Evolutionary conservation across 53 echinoderm and acorn worm species (phyloP), one percentile per base, ranked within the genome.

Genomic region (Temnopleurus reevesii): DNA sequence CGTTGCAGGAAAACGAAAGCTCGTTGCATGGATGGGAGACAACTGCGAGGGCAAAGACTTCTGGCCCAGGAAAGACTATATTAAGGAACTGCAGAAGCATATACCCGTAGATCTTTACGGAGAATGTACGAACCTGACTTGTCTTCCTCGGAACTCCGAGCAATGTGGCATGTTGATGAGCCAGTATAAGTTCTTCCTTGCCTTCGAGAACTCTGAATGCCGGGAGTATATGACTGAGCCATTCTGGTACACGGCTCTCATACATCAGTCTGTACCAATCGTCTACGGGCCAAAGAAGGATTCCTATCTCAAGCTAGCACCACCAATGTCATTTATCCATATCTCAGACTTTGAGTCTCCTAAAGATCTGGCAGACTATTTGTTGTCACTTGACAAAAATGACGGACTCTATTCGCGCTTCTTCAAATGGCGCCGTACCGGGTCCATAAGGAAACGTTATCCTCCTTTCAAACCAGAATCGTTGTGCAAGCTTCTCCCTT

Each of bases 1-100:
- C 8, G 81, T 80, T 23, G 26, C 25, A 6, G 83, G 80, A 9
- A 94, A 96, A 51, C 83, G 53, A 0, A 93, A 93, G 53, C 81
- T 96, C 4, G 65, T 96, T 24, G 94, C 94, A 1, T 96, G 96
- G 96, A 96, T 96, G 96, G 96, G 94, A 2, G 93, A 95, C 51
- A 96, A 96, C 54, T 96, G 96, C 60, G 93, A 71, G 10, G 90
- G 89, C 55, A 90, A 95, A 55, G 92, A 92, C 19, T 94, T 92
- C 88, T 96, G 96, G 96, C 96, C 96, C 3, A 71, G 96, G 30
- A 92, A 92, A 91, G 92, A 81, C 18, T 95, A 93, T 59, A 46
- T 96, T 44, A 38, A 59, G 18, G 89, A 93, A 33, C 71, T 96
- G 2, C 86, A 61, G 38, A 65, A 92, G 47, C 89, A 96, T 51